Evolutionary conservation across 2,797 vertebrate genomes (phyloP), one percentile per base, ranked within the genome.

Genomic region (Darevskia nairensis): DNA sequence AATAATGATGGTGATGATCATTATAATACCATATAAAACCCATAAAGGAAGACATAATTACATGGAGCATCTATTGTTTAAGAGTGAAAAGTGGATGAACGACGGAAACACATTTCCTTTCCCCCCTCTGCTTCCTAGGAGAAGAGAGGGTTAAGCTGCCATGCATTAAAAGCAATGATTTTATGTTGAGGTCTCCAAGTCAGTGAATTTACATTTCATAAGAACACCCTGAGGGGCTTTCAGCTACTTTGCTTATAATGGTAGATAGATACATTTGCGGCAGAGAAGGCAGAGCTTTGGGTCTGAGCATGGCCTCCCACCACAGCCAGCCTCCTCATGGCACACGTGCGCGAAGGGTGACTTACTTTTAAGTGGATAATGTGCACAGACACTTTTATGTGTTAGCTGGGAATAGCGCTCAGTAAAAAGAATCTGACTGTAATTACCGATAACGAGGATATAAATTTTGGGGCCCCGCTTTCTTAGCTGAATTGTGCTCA

Each of bases 131-230:
- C 80, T 61, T 61, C 84, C 32, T 61, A 55, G 91, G 94, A 82
- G 88, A 94, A 66, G 84, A 93, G 77, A 91, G 93, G 87, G 93
- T 95, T 96, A 96, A 95, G 85, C 84, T 87, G 46, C 55, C 88
- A 94, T 84, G 61, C 88, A 82, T 82, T 86, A 92, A 95, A 95
- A 94, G 92, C 85, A 77, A 29, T 0, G 15, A 88, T 94, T 96
- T 96, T 94, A 93, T 94, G 85, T 94, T 89, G 92, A 96, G 84
- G 91, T 96, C 89, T 96, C 93, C 85, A 91, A 93, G 90, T 94
- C 93, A 91, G 92, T 87, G 89, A 95, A 96, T 95, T 96, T 96
- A 94, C 93, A 95, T 95, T 96, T 96, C 50, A 69, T 92, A 95
- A 94, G 94, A 96, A 95, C 77, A 93, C 89, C 94, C 95, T 84